phyloP scores from a whole-genome alignment of 30 jellyfish, hydroid and myxozoan species.

The Clytia hemisphaerica region DNA sequence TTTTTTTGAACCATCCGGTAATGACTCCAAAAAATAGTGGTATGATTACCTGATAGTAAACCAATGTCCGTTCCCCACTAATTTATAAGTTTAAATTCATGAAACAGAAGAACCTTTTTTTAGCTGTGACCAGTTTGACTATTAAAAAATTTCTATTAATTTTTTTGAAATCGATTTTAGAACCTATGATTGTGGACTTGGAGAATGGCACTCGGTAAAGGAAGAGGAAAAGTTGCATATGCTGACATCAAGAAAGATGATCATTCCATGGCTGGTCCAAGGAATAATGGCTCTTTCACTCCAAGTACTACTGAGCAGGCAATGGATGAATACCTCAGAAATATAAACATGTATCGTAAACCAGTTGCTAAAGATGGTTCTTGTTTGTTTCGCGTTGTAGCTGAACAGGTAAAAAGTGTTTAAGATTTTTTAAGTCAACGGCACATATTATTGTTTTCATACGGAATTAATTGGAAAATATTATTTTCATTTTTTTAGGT shows the following conservation, averaged over 20 bases:
- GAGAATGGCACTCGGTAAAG: slow-evolving; percentile 9
- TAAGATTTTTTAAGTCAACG: not conserved
- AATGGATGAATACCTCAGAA: slow-evolving; percentile 59
- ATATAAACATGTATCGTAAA: slow-evolving; percentile 52
- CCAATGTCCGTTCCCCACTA: too few species aligned
- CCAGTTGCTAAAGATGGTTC: slow-evolving; percentile 95
- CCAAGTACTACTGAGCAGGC: slow-evolving; percentile 58
- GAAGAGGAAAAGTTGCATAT: not conserved
- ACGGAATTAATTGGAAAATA: not conserved
- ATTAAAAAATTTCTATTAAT: too few species aligned
- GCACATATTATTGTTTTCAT: not conserved
- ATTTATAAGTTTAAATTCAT: too few species aligned
- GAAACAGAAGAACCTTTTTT: too few species aligned
- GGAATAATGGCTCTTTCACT: not conserved
- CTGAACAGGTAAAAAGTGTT: slow-evolving; percentile 61
- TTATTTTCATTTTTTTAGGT: slow-evolving; percentile 30
- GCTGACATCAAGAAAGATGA: slow-evolving; percentile 8
- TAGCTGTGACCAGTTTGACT: too few species aligned
- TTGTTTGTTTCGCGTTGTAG: slow-evolving; percentile 76
- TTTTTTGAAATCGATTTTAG: too few species aligned
- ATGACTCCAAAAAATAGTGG: too few species aligned
- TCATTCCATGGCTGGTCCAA: not conserved
- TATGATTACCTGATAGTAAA: too few species aligned
- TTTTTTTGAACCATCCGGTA: too few species aligned
- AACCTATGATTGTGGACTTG: too few species aligned